Conservation (phyloP, 35 echinoderm and acorn worm genomes). For the Apostichopus japonicus region DNA sequence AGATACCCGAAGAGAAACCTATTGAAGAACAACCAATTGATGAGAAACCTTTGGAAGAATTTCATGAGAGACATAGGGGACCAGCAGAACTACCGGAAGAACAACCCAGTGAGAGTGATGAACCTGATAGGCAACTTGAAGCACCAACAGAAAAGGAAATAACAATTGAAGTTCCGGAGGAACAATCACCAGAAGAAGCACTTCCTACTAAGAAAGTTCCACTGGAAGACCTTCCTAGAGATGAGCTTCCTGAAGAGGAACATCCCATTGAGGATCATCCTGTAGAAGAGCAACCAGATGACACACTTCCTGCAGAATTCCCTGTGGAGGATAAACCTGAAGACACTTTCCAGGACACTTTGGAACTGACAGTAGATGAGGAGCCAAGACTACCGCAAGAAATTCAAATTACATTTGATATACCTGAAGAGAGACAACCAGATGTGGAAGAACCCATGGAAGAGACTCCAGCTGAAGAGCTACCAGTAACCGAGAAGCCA, state of each 20-base stretch:
- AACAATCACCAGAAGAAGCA: slow-evolving; percentile 46
- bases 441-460: background rate
- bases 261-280: background rate
- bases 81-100: background rate
- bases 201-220: slow-evolving; percentile 39
- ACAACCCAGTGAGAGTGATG: slow-evolving; percentile 18
- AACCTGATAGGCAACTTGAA: background rate
- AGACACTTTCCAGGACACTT: background rate
- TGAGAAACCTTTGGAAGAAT: background rate
- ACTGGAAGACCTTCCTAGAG: slow-evolving; percentile 1
- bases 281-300: slow-evolving; percentile 30
- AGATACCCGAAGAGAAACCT: slow-evolving; percentile 50
- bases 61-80: background rate
- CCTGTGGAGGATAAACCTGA: slow-evolving; percentile 32
- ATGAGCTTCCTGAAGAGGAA: background rate
- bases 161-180: slow-evolving; percentile 52
- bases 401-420: slow-evolving; percentile 35
- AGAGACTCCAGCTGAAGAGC: no score
- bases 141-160: background rate
- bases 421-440: no score
- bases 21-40: background rate
- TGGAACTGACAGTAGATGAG: slow-evolving; percentile 27
- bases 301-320: background rate
- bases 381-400: slow-evolving; percentile 37
- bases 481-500: no score